Conservation (phyloP, 2,888 invertebrate species). For the Leptarthrus brevirostris region DNA sequence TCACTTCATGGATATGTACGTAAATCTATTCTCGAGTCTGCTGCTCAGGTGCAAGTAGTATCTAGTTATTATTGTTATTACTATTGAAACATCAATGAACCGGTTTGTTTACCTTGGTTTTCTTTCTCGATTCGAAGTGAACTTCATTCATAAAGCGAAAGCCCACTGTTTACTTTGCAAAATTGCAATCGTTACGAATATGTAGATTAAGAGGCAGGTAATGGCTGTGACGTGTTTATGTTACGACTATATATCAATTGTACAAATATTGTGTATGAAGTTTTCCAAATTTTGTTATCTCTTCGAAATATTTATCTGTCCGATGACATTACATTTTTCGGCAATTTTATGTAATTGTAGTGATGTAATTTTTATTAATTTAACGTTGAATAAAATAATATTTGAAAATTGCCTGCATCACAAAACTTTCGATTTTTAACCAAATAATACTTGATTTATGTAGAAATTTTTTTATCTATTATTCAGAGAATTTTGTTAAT, state of each 20-base stretch:
- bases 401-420: too few relatives aligned
- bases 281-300: too few relatives aligned
- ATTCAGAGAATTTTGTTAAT: too few relatives aligned
- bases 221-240: slow-evolving; percentile 36
- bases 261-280: too few relatives aligned
- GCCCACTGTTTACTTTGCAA: slow-evolving; percentile 42
- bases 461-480: too few relatives aligned
- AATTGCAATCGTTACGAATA: slow-evolving; percentile 45
- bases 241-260: background rate
- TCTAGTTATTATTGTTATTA: slow-evolving; percentile 51
- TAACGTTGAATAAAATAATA: too few relatives aligned
- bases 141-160: slow-evolving; percentile 56
- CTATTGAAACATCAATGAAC: slow-evolving; percentile 56
- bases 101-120: slow-evolving; percentile 57
- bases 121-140: slow-evolving; percentile 52
- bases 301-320: too few relatives aligned
- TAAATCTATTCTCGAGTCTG: slow-evolving; percentile 45
- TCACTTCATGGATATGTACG: slow-evolving; percentile 12
- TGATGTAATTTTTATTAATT: too few relatives aligned
- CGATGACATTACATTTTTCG: too few relatives aligned
- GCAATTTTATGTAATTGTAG: too few relatives aligned
- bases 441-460: too few relatives aligned
- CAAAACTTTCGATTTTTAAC: too few relatives aligned
- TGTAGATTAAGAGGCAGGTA: slow-evolving; percentile 42
- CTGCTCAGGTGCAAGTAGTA: slow-evolving; percentile 47